Conservation (phyloP, 2,797 vertebrate genomes). For the Rhynchonycteris naso region DNA sequence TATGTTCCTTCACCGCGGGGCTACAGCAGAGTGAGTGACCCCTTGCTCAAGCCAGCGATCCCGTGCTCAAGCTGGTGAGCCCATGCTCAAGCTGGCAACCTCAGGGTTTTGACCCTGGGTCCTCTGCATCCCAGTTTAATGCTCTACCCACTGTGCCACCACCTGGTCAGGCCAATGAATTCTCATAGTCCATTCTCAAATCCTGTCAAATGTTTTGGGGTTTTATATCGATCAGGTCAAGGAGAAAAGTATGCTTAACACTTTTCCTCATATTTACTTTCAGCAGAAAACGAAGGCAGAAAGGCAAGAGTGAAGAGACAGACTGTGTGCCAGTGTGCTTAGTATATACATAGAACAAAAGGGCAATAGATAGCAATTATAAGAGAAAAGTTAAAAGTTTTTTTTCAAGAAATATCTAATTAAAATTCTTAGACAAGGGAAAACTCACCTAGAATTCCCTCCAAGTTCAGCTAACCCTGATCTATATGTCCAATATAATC, state of each 20-base stretch:
- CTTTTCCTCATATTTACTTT: neutral
- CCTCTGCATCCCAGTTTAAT: no score
- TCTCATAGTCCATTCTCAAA: neutral
- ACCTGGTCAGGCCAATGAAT: neutral
- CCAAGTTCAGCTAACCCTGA: neutral
- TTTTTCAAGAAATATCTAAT: neutral
- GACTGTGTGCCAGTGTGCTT: neutral
- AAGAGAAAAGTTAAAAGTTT: neutral
- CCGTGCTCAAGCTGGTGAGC: no score
- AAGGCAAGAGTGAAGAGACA: neutral
- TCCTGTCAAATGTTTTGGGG: neutral
- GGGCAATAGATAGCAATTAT: neutral
- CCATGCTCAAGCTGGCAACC: no score
- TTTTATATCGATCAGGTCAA: neutral
- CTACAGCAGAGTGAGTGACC: no score
- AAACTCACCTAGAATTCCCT: neutral
- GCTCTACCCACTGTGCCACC: no score
- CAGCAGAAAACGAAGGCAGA: neutral
- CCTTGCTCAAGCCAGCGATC: no score
- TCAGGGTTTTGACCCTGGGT: no score
- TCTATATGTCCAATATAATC: neutral
- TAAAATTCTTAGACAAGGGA: neutral
- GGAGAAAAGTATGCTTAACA: neutral
- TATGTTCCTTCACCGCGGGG: no score
- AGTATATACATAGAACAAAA: neutral